phyloP scores from a whole-genome alignment of 1,140 invertebrate species.

The Laupala kohalensis region DNA sequence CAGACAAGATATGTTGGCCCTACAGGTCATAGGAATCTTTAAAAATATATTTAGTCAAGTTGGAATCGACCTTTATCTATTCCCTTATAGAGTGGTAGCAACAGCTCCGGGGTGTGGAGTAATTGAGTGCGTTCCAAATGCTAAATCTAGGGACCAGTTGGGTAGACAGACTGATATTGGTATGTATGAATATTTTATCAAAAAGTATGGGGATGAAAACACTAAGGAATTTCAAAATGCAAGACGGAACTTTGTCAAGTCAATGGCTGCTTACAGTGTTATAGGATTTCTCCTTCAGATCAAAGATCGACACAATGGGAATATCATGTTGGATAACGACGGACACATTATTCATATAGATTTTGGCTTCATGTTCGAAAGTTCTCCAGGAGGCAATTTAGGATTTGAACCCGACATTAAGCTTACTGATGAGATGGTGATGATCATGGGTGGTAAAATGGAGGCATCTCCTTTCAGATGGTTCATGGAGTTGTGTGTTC shows the following conservation, averaged over 20 bases:
- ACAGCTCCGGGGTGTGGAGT: constrained; percentile 98
- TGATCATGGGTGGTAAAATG: constrained; percentile 98
- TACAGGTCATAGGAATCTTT: constrained; percentile 96
- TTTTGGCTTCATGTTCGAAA: constrained; percentile 99
- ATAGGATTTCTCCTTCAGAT: constrained; percentile 95
- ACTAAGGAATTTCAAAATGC: constrained; percentile 86
- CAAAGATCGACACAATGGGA: constrained; percentile 98
- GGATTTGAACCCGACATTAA: constrained; percentile 99
- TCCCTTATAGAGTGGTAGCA: constrained; percentile 97
- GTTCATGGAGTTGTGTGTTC: constrained; percentile 96
- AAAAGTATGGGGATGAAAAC: constrained; percentile 89
- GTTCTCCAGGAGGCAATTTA: constrained; percentile 94
- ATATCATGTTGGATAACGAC: constrained; percentile 95
- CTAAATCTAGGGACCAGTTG: constrained; percentile 94
- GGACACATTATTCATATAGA: constrained; percentile 95
- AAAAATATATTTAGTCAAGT: constrained; percentile 95
- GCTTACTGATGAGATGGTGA: constrained; percentile 97
- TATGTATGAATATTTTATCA: constrained; percentile 94
- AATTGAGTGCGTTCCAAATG: constrained; percentile 99
- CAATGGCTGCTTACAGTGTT: constrained; percentile 98
- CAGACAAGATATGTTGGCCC: constrained; percentile 92
- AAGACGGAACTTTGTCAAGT: constrained; percentile 88
- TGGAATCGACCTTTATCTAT: constrained; percentile 87
- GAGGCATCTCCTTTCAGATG: constrained; percentile 92
- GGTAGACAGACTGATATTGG: constrained; percentile 94